Base-by-base conservation (phyloP, 2,888 invertebrate genomes). In the Punctoribates punctum region DNA sequence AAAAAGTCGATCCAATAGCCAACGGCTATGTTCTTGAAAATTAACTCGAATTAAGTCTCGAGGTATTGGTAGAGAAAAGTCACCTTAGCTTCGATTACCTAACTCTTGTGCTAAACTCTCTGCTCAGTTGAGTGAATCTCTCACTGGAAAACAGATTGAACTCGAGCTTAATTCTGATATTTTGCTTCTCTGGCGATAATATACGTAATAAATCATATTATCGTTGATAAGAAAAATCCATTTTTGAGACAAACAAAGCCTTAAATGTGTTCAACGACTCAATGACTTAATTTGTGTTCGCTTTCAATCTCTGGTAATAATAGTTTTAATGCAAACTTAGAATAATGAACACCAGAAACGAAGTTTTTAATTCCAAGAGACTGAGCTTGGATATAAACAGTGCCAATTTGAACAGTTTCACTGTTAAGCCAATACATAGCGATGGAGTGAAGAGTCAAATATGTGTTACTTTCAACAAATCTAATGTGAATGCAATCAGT, bases 391-490 rank as follows among this genome's bases (percentile, higher is more conserved):
- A 34, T n/a, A 17, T 65, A 34, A 65, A 34, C 15, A 34, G 5
- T 17, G 17, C n/a, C n/a, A 11, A 65, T 38, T 17, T 65, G 65
- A 65, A 65, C 25, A 34, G 20, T 34, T 70, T 46, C n/a, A 42
- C 70, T 13, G 42, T 70, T 6, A 70, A 70, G n/a, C 70, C 70
- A 25, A 70, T 70, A 23, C 38, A n/a, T 2, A 46, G 70, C 11
- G 20, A 42, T 5, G 70, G 42, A 3, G 20, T 2, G 5, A 46
- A 20, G 13, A 20, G 42, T 46, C 42, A 70, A 11, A 38, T 70
- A 38, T 70, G 70, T 46, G 46, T 70, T 15, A 70, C 70, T 20
- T 70, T 70, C 23, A 20, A 70, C 34, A 70, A 70, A 70, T 25
- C n/a, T 20, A 17, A n/a, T 42, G 70, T 42, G 8, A 70, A 70